Conservation (phyloP, 1,140 invertebrate genomes). For the Dermatophagoides farinae region DNA sequence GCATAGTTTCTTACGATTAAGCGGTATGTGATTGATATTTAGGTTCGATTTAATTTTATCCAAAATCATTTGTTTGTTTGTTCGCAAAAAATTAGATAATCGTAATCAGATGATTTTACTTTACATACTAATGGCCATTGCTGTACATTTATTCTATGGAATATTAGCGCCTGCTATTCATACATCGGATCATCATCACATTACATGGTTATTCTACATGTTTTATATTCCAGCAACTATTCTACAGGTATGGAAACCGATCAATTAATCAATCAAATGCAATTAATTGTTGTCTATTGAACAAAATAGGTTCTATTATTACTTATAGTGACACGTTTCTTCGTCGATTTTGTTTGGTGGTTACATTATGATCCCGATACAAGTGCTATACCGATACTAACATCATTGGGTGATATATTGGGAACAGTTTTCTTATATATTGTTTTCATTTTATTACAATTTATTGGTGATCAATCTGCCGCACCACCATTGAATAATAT, state of each 20-base stretch:
- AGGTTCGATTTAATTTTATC: neutral
- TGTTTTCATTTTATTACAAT: neutral
- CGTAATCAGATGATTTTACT: neutral
- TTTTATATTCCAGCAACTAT: constrained; percentile 35
- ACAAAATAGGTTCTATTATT: constrained; percentile 18
- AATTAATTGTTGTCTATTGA: neutral
- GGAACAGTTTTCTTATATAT: constrained; percentile 52
- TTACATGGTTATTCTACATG: constrained; percentile 59
- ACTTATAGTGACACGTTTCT: constrained; percentile 32
- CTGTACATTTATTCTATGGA: constrained; percentile 48
- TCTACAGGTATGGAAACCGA: neutral
- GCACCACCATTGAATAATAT: neutral
- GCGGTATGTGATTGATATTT: neutral
- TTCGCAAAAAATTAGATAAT: constrained; percentile 2
- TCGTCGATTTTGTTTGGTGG: constrained; percentile 31
- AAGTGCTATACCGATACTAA: constrained; percentile 73
- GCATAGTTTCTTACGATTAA: neutral
- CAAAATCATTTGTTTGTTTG: neutral
- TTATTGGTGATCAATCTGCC: neutral
- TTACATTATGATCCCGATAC: constrained; percentile 43
- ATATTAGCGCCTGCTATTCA: constrained; percentile 23
- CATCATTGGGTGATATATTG: constrained; percentile 73
- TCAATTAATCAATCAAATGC: neutral
- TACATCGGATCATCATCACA: constrained; percentile 29
- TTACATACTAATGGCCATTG: constrained; percentile 30